phyloP scores from a whole-genome alignment of 37 sponge, comb jelly and placozoan genomes.

The Halisarca cf. caerulea region DNA sequence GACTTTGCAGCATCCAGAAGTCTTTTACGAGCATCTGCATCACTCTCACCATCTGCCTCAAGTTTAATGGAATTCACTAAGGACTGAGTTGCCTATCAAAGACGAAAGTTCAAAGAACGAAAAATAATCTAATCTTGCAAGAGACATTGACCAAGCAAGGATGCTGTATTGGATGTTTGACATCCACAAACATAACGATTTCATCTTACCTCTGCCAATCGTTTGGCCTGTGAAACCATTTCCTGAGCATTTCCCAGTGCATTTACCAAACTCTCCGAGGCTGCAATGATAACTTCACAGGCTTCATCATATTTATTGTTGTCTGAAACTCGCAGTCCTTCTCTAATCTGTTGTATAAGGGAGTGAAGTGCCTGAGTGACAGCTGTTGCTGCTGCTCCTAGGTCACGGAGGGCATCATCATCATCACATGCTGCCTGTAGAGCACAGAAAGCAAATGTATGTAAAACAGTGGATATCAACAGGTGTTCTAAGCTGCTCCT shows the following conservation, averaged over 20 bases:
- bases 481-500: too few species aligned
- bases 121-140: too few species aligned
- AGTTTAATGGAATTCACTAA: conserved; percentile 87
- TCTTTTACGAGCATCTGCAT: conserved; percentile 69
- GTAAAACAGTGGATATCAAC: too few species aligned
- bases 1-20: conserved; percentile 85
- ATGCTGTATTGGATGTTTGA: too few species aligned
- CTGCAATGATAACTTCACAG: conserved; percentile 89
- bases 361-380: conserved; percentile 85
- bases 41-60: conserved; percentile 87
- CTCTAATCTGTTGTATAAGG: conserved; percentile 78
- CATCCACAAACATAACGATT: too few species aligned
- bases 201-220: conserved; percentile 61
- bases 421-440: conserved; percentile 81
- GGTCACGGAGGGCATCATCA: conserved; percentile 82
- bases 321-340: conserved; percentile 48
- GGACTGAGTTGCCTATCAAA: conserved; percentile 64
- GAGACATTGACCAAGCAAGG: too few species aligned
- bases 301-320: conserved; percentile 80
- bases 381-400: conserved; percentile 83
- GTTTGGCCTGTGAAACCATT: conserved; percentile 92
- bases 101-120: not conserved
- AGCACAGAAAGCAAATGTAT: too few species aligned
- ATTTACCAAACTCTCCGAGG: conserved; percentile 85
- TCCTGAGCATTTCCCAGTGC: conserved; percentile 92